A percentile compares a stretch with the other conserved stretches of the same genome.
Evolutionary conservation across 2,888 invertebrate genomes (phyloP).

Genomic region (Asteroscopus sphinx): DNA sequence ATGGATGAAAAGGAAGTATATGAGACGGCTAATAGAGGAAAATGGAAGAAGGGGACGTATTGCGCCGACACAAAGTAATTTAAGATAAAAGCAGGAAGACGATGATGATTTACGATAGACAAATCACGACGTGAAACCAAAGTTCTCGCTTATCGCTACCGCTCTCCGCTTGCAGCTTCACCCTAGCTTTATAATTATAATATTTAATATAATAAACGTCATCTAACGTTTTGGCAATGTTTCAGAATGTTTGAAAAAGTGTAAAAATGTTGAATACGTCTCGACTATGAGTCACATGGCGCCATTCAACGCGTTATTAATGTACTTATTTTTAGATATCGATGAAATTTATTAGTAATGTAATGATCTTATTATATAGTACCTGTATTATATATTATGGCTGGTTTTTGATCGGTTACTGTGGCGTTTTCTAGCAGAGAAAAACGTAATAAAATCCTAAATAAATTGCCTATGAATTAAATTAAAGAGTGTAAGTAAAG

Average conservation of each 20-base stretch:
- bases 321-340: constrained; percentile 40
- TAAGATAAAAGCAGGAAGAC: no score
- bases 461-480: no score
- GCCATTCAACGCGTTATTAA: constrained; percentile 24
- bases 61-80: no score
- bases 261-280: constrained; percentile 57
- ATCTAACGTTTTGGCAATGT: constrained; percentile 64
- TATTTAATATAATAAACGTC: constrained; percentile 65
- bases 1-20: no score
- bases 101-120: no score
- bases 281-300: constrained; percentile 60
- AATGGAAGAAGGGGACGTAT: no score
- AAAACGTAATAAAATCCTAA: no score
- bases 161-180: constrained; percentile 41
- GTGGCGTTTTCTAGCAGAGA: no score
- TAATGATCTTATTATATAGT: constrained; percentile 31
- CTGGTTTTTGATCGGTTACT: background rate
- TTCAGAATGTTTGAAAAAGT: constrained; percentile 64
- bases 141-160: constrained; percentile 25
- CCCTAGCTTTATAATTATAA: constrained; percentile 61
- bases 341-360: constrained; percentile 44
- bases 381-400: constrained; percentile 11
- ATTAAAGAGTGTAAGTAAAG: no score
- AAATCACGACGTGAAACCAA: no score
- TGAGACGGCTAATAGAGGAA: no score